phyloP scores from a whole-genome alignment of 2,113 vertebrate species.

The Rattus rattus region DNA sequence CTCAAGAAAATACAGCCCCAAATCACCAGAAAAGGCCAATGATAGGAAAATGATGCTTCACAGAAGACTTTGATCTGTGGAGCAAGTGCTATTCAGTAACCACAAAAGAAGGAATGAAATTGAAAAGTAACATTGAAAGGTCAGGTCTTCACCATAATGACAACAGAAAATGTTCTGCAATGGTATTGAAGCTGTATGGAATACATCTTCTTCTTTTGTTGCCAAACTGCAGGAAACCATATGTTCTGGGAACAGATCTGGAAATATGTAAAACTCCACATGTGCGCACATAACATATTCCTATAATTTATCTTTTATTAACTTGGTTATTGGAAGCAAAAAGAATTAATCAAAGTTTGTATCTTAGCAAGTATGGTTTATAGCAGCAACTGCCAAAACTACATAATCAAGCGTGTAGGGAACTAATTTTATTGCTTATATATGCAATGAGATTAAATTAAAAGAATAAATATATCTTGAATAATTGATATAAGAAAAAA shows the following conservation, averaged over 20 bases:
- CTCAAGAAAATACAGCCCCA: no score
- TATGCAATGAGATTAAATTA: neutral
- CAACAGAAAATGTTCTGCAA: neutral
- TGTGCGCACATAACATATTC: neutral
- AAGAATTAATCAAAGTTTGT: neutral
- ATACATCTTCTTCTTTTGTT: neutral
- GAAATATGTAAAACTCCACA: neutral
- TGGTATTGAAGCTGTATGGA: neutral
- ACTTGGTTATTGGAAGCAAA: neutral
- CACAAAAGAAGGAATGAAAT: neutral
- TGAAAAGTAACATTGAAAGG: neutral
- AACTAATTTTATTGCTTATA: neutral
- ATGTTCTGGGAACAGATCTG: neutral
- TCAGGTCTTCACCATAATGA: neutral
- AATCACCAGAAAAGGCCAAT: neutral
- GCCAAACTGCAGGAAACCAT: slow-evolving; percentile 20
- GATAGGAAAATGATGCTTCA: neutral
- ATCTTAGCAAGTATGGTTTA: neutral
- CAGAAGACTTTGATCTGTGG: neutral
- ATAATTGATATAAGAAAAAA: slow-evolving; percentile 1
- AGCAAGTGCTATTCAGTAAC: neutral
- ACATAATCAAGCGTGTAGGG: neutral
- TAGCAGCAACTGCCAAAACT: neutral
- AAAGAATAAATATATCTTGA: slow-evolving; percentile 1
- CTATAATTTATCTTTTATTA: neutral